Evolutionary conservation across 2,797 vertebrate genomes (phyloP).

Genomic region (Gambelia wislizenii): DNA sequence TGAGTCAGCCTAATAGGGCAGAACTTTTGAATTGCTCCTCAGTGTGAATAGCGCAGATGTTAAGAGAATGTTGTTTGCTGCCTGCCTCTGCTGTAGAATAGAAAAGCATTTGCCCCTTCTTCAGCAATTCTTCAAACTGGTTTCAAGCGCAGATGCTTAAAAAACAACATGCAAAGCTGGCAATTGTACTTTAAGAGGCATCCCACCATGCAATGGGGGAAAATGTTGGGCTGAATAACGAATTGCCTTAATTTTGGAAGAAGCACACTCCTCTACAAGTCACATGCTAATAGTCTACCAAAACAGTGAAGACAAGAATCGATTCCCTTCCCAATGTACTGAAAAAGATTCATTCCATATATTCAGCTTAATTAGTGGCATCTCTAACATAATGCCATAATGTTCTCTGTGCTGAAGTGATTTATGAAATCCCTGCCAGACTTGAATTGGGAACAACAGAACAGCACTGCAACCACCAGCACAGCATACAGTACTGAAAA

Average conservation of each 20-base stretch:
- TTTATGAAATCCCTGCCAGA: slow-evolving; percentile 10
- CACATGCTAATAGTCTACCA: not conserved
- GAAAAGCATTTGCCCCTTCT: not conserved
- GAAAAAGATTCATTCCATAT: not conserved
- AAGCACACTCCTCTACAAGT: not conserved
- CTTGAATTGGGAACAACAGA: slow-evolving; percentile 2
- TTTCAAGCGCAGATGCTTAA: not conserved
- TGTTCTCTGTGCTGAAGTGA: not conserved
- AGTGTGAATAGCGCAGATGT: not conserved
- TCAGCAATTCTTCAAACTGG: not conserved
- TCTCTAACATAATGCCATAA: slow-evolving; percentile 9
- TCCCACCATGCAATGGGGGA: not conserved
- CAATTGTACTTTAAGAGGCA: not conserved
- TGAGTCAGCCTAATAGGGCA: not conserved
- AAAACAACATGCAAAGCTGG: not conserved
- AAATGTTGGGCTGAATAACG: not conserved
- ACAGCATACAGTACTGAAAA: not conserved
- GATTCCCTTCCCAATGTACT: not conserved
- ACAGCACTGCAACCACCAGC: not conserved
- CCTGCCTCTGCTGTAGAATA: not conserved
- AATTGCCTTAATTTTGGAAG: not conserved
- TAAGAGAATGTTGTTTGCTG: not conserved
- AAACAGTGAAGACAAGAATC: not conserved
- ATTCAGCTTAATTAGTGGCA: slow-evolving; percentile 14
- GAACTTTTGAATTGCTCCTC: not conserved